Evolutionary conservation across 2,113 vertebrate species (phyloP).

Genomic region (Antechinus stuartii): DNA sequence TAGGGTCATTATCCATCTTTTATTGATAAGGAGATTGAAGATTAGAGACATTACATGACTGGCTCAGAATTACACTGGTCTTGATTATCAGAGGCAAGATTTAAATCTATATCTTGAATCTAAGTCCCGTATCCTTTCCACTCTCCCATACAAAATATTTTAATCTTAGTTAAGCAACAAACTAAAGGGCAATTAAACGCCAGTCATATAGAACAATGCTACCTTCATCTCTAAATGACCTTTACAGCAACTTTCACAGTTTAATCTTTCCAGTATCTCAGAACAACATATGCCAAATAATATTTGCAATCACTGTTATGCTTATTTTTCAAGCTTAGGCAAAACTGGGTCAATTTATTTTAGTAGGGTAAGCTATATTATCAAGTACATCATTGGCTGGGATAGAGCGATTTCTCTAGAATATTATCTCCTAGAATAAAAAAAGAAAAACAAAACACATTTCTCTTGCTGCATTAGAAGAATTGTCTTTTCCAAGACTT

Average conservation of each 20-base stretch:
- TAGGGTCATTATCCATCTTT: not conserved
- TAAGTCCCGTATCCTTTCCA: not conserved
- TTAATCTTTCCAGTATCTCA: not conserved
- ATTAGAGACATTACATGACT: not conserved
- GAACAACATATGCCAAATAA: not conserved
- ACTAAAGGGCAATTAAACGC: not conserved
- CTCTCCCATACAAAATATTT: not conserved
- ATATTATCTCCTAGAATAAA: not conserved
- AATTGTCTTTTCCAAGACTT: not conserved
- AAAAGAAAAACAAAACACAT: not conserved
- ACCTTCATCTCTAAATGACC: not conserved
- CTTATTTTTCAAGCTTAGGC: not conserved
- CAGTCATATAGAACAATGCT: not conserved
- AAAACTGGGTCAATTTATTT: not conserved
- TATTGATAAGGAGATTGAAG: not conserved
- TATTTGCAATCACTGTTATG: not conserved
- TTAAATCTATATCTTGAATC: not conserved
- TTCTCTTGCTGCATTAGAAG: not conserved
- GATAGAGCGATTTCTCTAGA: not conserved
- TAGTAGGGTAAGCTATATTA: not conserved
- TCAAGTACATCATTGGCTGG: not conserved
- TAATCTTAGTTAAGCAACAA: not conserved
- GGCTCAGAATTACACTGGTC: too few species aligned
- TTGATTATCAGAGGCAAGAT: not conserved
- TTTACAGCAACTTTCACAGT: not conserved